phyloP scores from a whole-genome alignment of 2,797 vertebrate species.

The Aeoliscus strigatus region DNA sequence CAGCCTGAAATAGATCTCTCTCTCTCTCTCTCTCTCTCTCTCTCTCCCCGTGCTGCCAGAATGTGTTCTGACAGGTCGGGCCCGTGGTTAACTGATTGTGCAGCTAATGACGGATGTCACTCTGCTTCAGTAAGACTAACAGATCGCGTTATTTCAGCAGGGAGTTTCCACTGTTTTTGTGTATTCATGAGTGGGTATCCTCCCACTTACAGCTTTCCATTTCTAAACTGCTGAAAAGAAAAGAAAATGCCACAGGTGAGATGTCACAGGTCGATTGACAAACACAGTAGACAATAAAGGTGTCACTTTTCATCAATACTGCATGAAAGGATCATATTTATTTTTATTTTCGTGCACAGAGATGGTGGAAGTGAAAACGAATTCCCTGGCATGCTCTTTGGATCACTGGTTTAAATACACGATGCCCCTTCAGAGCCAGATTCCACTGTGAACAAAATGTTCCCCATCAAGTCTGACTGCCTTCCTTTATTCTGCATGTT shows the following conservation, averaged over 20 bases:
- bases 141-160: constrained; percentile 32
- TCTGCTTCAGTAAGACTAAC: constrained; percentile 43
- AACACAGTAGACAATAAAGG: constrained; percentile 2
- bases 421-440: constrained; percentile 28
- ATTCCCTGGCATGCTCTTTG: too few species aligned
- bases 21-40: too few species aligned
- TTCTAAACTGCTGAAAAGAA: constrained; percentile 48
- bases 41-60: constrained; percentile 4
- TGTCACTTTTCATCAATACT: constrained; percentile 10
- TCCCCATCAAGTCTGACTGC: constrained; percentile 33
- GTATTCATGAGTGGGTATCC: constrained; percentile 58
- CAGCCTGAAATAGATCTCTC: constrained; percentile 52
- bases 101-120: constrained; percentile 55
- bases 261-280: constrained; percentile 16
- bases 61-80: constrained; percentile 48
- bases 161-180: constrained; percentile 81
- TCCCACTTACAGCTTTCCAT: constrained; percentile 65
- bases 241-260: constrained; percentile 19
- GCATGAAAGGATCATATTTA: neutral
- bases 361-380: constrained; percentile 10
- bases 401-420: constrained; percentile 8
- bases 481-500: constrained; percentile 38
- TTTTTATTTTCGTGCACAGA: constrained; percentile 14
- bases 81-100: constrained; percentile 31
- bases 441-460: constrained; percentile 53